Evolutionary conservation across 2,113 vertebrate genomes (phyloP).

Genomic region (Columba janthina): DNA sequence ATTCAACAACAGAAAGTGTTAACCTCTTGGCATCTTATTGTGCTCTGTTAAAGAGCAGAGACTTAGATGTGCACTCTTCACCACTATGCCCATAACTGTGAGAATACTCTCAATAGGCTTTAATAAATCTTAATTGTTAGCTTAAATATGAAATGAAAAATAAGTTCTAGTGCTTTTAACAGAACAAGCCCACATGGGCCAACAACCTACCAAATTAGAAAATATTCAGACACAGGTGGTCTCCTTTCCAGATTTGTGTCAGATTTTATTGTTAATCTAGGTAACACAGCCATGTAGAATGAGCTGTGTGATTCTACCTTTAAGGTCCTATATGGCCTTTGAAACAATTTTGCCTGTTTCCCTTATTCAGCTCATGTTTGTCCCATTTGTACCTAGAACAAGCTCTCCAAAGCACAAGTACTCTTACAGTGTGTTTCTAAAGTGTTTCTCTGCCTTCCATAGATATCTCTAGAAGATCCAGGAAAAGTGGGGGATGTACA

Average conservation of each 20-base stretch:
- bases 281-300: background rate
- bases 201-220: background rate
- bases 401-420: background rate
- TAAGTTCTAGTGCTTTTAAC: background rate
- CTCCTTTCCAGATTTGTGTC: background rate
- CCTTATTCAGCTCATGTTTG: background rate
- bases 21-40: background rate
- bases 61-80: background rate
- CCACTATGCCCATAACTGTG: background rate
- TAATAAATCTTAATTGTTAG: background rate
- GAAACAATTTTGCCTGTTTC: background rate
- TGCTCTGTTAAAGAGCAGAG: background rate
- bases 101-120: background rate
- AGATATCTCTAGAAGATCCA: background rate
- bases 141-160: background rate
- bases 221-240: background rate
- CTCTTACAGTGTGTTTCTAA: background rate
- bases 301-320: background rate
- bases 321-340: background rate
- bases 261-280: background rate
- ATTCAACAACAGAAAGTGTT: background rate
- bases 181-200: background rate
- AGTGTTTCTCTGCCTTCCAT: background rate
- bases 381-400: background rate
- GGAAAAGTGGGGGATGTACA: background rate